Percentiles rank a stretch among this genome's conserved stretches.
Conservation (phyloP, 2,113 vertebrate species). For the Daboia siamensis region DNA sequence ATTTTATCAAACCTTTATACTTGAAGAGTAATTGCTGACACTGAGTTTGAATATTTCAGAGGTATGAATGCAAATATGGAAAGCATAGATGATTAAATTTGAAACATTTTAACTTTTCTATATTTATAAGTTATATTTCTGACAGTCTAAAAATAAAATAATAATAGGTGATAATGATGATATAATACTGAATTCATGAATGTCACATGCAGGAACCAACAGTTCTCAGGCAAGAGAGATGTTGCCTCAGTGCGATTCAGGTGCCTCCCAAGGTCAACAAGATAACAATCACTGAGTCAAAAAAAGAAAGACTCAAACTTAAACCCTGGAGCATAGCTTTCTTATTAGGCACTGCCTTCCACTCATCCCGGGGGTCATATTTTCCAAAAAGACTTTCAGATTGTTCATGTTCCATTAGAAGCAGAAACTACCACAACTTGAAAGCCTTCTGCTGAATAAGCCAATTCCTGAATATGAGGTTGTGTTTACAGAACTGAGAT, state of each 20-base stretch:
- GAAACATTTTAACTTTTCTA: constrained; percentile 22
- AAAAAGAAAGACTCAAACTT: background rate
- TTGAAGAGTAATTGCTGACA: constrained; percentile 32
- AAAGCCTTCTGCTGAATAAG: background rate
- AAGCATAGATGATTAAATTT: constrained; percentile 30
- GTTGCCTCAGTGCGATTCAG: background rate
- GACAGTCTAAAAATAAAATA: constrained; percentile 33
- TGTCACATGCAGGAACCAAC: background rate
- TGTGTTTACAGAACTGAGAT: background rate
- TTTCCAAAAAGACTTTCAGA: background rate
- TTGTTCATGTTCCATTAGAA: background rate
- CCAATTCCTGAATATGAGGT: background rate
- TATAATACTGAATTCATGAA: background rate
- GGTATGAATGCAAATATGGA: constrained; percentile 26
- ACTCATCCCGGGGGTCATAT: background rate
- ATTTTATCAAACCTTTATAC: constrained; percentile 44
- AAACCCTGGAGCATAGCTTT: background rate
- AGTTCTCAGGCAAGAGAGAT: background rate
- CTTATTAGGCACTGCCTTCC: background rate
- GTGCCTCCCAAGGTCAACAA: background rate
- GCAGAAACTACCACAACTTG: background rate
- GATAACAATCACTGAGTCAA: background rate
- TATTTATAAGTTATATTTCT: constrained; percentile 23
- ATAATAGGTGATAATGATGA: constrained; percentile 18
- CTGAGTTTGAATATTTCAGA: background rate